Conservation (phyloP, 1,140 invertebrate species). For the Bactericera cockerelli region DNA sequence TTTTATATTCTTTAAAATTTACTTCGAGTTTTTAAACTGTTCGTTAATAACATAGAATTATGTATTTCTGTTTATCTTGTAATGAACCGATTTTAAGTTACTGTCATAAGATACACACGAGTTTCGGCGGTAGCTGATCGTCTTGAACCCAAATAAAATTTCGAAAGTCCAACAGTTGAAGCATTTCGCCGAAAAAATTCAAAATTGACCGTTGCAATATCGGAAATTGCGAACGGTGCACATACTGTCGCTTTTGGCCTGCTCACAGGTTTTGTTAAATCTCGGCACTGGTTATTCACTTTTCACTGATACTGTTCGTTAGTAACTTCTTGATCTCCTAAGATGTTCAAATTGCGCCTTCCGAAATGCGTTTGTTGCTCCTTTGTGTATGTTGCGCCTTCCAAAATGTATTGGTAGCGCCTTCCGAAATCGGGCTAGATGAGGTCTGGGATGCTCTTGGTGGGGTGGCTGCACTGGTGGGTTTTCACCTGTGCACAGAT, state of each 20-base stretch:
- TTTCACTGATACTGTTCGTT: too few relatives aligned
- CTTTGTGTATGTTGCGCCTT: too few relatives aligned
- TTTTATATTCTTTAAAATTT: too few relatives aligned
- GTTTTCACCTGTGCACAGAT: neutral
- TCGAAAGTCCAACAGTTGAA: neutral
- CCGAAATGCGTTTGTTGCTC: too few relatives aligned
- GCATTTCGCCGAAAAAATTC: neutral
- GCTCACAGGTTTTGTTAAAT: neutral
- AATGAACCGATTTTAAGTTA: too few relatives aligned
- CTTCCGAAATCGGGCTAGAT: neutral
- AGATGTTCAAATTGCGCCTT: too few relatives aligned
- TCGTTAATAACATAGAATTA: too few relatives aligned
- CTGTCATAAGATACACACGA: neutral
- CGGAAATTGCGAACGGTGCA: neutral
- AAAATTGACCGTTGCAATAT: neutral
- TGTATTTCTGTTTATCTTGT: too few relatives aligned
- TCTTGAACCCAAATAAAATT: conserved; percentile 8
- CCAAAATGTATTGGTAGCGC: too few relatives aligned
- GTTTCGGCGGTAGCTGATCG: neutral
- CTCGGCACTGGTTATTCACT: neutral
- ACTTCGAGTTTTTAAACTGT: too few relatives aligned
- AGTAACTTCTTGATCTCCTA: too few relatives aligned
- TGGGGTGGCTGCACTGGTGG: neutral
- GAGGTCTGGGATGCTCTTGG: too few relatives aligned
- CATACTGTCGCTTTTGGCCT: neutral